phyloP scores from a whole-genome alignment of 2,888 invertebrate genomes.

The Nasonia oneida region DNA sequence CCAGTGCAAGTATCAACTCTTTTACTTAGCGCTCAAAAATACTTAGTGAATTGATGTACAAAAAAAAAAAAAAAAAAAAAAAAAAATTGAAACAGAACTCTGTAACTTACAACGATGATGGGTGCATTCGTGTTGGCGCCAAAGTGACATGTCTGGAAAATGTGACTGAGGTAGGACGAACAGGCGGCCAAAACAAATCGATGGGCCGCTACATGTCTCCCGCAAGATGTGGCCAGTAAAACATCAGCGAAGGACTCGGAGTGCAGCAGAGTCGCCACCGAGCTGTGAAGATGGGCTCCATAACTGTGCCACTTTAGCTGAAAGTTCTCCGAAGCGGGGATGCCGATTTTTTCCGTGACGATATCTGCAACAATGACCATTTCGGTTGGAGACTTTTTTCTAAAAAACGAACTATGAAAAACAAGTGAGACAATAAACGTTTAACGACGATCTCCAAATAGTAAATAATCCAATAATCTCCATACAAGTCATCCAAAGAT shows the following conservation, averaged over 20 bases:
- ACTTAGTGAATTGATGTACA: too few species aligned
- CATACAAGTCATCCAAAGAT: not conserved
- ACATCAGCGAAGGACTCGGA: constrained; percentile 92
- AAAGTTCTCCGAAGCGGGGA: constrained; percentile 86
- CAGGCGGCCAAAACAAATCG: constrained; percentile 92
- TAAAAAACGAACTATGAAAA: too few species aligned
- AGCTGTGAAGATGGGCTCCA: constrained; percentile 89
- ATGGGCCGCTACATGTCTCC: constrained; percentile 91
- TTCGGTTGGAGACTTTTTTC: too few species aligned
- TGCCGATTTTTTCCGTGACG: constrained; percentile 79
- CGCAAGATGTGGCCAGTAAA: constrained; percentile 88
- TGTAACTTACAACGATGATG: constrained; percentile 74
- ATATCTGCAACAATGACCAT: constrained; percentile 36
- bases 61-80: too few species aligned
- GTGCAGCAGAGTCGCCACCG: constrained; percentile 88
- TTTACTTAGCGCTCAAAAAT: too few species aligned
- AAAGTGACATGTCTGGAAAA: constrained; percentile 80
- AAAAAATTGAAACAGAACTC: not conserved
- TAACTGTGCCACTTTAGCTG: constrained; percentile 95
- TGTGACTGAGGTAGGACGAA: constrained; percentile 84
- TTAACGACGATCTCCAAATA: not conserved
- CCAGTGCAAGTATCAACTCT: too few species aligned
- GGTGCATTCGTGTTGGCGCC: constrained; percentile 78
- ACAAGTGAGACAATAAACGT: not conserved
- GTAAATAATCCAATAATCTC: not conserved